Base-by-base conservation (phyloP, 2,797 vertebrate genomes). In the Rhinella marina region DNA sequence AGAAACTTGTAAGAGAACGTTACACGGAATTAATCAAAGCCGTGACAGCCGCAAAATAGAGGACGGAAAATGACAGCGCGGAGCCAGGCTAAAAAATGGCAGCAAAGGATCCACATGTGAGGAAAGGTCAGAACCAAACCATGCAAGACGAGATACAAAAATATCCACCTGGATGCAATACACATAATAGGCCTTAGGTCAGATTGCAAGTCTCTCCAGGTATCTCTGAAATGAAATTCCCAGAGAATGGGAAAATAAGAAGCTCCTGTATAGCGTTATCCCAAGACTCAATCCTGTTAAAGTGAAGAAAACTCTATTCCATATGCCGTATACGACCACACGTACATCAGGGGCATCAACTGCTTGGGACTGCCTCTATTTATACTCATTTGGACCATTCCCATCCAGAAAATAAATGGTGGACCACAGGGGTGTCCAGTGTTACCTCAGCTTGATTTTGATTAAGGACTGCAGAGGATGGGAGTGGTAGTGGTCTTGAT, bases 11-110 rank as follows among this genome's bases (percentile, higher is more conserved):
- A 78, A 62, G 52, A 73, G 64, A 66, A 88, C 77, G 73, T 79
- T 54, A 68, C 73, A 88, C 52, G 25, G 21, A 88, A 80, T 54
- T 84, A 80, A 88, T 88, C 87, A 88, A 27, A 84, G 57, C 73
- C 59, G 48, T 61, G 87, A 88, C 87, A 88, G 76, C 21, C 50
- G 56, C 56, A 84, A 57, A 59, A 78, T 59, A 62, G 32, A 48
- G 59, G 2, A 48, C 59, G 23, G 57, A 81, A 81, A 62, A 81
- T 64, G 2, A 81, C 79, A 62, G 4, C 13, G 59, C 14, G 25
- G 50, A 23, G 72, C 21, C 72, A n/a, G 41, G 41, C 19, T 16
- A 29, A 7, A 77, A 72, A 72, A 48, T 41, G 70, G 32, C 32
- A 73, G 70, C 70, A 73, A 73, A 73, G 70, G 32, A 29, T 68